Conservation (phyloP, 2,113 vertebrate genomes). For the Menura novaehollandiae region DNA sequence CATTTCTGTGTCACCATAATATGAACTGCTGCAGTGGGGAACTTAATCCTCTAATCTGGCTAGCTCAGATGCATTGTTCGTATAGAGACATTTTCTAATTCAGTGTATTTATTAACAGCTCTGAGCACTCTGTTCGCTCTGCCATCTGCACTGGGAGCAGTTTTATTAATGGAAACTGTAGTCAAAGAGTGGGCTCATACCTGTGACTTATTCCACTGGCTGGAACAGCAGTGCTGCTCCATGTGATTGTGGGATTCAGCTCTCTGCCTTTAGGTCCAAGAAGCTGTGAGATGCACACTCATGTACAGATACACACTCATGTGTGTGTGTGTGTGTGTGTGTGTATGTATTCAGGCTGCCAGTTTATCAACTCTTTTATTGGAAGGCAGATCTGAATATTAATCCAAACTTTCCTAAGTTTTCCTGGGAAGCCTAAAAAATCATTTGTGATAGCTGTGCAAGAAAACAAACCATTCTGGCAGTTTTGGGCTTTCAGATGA, state of each 20-base stretch:
- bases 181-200: background rate
- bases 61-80: conserved; percentile 20
- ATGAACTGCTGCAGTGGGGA: conserved; percentile 15
- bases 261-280: background rate
- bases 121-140: background rate
- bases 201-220: background rate
- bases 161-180: background rate
- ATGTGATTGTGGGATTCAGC: background rate
- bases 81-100: conserved; percentile 2
- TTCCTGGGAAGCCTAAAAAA: background rate
- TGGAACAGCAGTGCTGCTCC: background rate
- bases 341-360: background rate
- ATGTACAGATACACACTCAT: fast-evolving
- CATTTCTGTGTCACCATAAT: conserved; percentile 35
- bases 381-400: background rate
- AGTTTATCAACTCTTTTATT: background rate
- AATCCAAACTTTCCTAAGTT: background rate
- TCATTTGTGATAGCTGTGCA: background rate
- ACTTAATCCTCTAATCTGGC: conserved; percentile 52
- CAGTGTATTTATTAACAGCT: conserved; percentile 15
- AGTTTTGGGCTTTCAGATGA: background rate
- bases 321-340: background rate
- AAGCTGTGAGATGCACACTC: background rate
- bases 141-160: background rate
- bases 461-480: background rate